Percentiles rank a stretch among this genome's conserved stretches.
These are phyloP conservation scores for Holothuria glaberrima DNA, from an alignment of 35 echinoderm and acorn worm species.

Conservation along the genomic window DNA sequence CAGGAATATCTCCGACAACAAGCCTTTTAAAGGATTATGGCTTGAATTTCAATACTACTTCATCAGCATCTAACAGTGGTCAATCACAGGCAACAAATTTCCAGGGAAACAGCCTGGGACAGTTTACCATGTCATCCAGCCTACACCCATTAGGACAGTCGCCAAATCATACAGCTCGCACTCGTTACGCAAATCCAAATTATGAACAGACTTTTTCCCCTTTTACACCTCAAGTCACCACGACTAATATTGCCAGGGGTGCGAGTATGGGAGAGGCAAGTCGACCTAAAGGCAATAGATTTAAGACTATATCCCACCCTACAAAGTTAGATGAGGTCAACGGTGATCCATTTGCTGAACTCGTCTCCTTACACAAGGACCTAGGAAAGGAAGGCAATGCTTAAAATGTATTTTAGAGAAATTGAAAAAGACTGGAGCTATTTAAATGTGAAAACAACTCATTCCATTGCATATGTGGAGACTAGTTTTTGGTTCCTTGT, in stretches of 20 bases:
- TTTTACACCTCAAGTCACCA: background rate
- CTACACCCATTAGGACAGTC: background rate
- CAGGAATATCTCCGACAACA: background rate
- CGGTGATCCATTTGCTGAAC: slow-evolving; percentile 38
- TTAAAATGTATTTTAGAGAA: background rate
- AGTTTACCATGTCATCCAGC: background rate
- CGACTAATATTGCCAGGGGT: background rate
- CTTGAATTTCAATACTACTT: slow-evolving; percentile 1
- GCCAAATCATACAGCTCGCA: background rate
- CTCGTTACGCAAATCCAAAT: slow-evolving; percentile 12
- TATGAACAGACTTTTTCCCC: slow-evolving; percentile 47
- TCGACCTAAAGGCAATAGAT: background rate
- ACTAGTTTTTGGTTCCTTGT: too few species aligned
- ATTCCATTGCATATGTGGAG: too few species aligned
- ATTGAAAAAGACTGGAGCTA: background rate
- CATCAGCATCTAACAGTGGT: background rate
- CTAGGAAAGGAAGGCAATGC: too few species aligned
- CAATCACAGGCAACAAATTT: background rate
- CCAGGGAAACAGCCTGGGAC: background rate
- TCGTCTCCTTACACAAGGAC: slow-evolving; percentile 40
- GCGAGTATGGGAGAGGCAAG: background rate
- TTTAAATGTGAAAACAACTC: too few species aligned
- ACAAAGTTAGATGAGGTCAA: too few species aligned
- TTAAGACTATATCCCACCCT: background rate
- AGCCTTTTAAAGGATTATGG: slow-evolving; percentile 12